phyloP scores from a whole-genome alignment of 2,888 invertebrate genomes.

The Torymus aiolomorphi region DNA sequence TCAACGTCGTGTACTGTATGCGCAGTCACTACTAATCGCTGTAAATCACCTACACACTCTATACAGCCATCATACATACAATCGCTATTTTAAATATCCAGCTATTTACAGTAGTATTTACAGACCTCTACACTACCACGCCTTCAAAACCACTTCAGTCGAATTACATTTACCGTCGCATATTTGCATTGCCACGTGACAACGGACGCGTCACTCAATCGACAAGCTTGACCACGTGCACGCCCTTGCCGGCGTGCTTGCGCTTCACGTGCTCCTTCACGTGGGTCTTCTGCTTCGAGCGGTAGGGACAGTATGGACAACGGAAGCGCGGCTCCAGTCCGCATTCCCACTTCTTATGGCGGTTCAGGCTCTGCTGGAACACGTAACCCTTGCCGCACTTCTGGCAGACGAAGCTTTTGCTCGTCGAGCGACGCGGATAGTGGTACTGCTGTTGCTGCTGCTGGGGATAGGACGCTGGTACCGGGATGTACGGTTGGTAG shows the following conservation, averaged over 20 bases:
- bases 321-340: constrained; percentile 70
- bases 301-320: constrained; percentile 71
- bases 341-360: constrained; percentile 70
- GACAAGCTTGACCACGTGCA: constrained; percentile 24
- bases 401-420: constrained; percentile 44
- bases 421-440: too few relatives aligned
- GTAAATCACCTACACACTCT: too few relatives aligned
- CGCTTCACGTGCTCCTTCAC: constrained; percentile 43
- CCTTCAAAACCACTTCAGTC: too few relatives aligned
- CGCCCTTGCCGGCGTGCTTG: constrained; percentile 47
- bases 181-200: too few relatives aligned
- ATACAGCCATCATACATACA: too few relatives aligned
- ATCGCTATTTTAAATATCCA: too few relatives aligned
- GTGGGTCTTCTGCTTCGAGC: constrained; percentile 39
- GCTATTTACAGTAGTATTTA: too few relatives aligned
- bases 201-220: constrained; percentile 4
- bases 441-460: background rate
- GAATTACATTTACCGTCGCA: too few relatives aligned
- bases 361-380: constrained; percentile 55
- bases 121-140: too few relatives aligned
- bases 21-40: too few relatives aligned
- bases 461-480: background rate
- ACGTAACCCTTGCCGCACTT: constrained; percentile 61
- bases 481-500: background rate
- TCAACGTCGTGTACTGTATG: too few relatives aligned